Base-by-base conservation (phyloP, 2,797 vertebrate genomes). In the Holocentrus rufus region DNA sequence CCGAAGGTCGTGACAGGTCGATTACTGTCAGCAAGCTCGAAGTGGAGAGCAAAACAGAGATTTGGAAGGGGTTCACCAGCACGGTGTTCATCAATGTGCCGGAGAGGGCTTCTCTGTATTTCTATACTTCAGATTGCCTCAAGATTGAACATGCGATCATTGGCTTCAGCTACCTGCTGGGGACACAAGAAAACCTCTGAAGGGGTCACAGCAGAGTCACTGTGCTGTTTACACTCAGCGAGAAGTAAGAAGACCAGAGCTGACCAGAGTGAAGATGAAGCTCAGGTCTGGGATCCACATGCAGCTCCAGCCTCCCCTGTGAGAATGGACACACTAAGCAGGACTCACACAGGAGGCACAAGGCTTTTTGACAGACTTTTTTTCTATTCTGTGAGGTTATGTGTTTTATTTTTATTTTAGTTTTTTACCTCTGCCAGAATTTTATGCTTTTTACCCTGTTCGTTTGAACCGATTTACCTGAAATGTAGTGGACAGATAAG, bases 91-190 rank as follows among this genome's bases (percentile, higher is more conserved):
- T 92, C 31, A 61, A 0, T 1, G 23, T 0, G 0, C 49, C 25
- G 0, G 36, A 88, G 0, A 0, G 18, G 17, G 81, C 50, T 8
- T 53, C 30, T 1, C 50, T 92, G 59, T 1, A 7, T 15, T 63
- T 91, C 5, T 0, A 0, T 2, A 7, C 30, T 1, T 0, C 0
- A 0, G 0, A 0, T 0, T 0, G 0, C 0, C 85, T 89, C 39
- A 72, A 20, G 31, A 14, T 89, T 0, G 47, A 2, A 2, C 62
- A 22, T 0, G 1, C 71, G 15, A 83, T 50, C 0, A 14, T 89
- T 60, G 89, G 82, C 15, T 69, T 92, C 46, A 87, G 11, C 75
- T 89, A 74, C 18, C 58, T 89, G 80, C 82, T 87, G 65, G 87
- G 85, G 0, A 56, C 9, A 0, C 44, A 2, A 0, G 91, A 89